Evolutionary conservation across 2,888 invertebrate genomes (phyloP).

Genomic region (Drosophila lutescens): DNA sequence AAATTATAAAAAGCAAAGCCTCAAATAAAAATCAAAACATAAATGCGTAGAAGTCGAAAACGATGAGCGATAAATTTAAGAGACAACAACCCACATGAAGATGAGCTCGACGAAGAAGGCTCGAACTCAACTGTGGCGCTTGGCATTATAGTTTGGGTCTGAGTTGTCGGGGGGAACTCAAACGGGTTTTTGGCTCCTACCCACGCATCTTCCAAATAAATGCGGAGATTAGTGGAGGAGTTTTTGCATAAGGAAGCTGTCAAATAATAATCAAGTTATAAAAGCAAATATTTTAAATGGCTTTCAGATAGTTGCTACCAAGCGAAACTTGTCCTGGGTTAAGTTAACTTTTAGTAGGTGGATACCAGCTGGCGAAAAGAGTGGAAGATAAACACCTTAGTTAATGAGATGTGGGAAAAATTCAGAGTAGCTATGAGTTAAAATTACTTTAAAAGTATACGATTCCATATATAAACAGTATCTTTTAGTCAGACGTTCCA

Average conservation of each 20-base stretch:
- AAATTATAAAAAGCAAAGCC: constrained; percentile 20
- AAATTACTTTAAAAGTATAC: too few species aligned
- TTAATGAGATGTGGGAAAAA: neutral
- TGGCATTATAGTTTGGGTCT: constrained; percentile 32
- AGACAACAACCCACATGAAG: constrained; percentile 71
- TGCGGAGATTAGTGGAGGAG: constrained; percentile 17
- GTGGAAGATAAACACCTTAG: neutral
- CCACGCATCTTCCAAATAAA: constrained; percentile 36
- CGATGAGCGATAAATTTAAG: constrained; percentile 70
- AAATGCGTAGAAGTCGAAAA: constrained; percentile 68
- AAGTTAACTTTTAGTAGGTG: neutral
- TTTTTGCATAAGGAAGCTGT: constrained; percentile 54
- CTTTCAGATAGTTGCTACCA: constrained; percentile 12
- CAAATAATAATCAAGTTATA: constrained; percentile 69
- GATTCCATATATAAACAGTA: neutral
- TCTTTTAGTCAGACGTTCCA: neutral
- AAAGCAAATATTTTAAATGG: constrained; percentile 46
- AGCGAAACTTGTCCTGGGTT: neutral
- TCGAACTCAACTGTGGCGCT: constrained; percentile 45
- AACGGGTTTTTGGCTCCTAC: constrained; percentile 31
- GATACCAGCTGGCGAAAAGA: neutral
- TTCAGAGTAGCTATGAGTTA: neutral
- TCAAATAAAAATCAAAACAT: constrained; percentile 44
- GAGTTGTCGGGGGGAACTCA: constrained; percentile 17
- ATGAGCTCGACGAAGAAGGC: constrained; percentile 4